These are phyloP conservation scores for Nesoenas mayeri DNA, from an alignment of 2,113 vertebrate genomes.

Conservation along the genomic window DNA sequence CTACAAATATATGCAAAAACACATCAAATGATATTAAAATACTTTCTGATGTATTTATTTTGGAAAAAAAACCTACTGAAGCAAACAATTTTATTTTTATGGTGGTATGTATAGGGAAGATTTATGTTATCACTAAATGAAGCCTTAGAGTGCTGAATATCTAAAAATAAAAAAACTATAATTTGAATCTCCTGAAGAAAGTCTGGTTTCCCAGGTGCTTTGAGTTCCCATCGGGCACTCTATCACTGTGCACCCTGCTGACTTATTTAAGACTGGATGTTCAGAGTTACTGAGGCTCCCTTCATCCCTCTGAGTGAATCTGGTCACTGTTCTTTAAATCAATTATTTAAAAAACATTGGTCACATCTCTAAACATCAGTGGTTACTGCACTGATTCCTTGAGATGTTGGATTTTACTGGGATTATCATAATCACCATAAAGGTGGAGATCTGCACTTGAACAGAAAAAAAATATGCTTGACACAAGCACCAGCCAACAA, in stretches of 20 bases:
- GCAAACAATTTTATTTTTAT: background rate
- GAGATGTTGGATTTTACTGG: background rate
- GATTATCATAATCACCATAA: background rate
- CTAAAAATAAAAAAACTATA: background rate
- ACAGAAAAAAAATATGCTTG: background rate
- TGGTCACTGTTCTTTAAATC: background rate
- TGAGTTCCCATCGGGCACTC: background rate
- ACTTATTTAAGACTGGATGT: background rate
- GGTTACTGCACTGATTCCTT: background rate
- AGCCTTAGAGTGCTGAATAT: background rate
- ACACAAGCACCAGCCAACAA: background rate
- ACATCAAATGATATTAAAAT: background rate
- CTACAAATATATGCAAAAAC: background rate
- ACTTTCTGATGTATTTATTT: background rate
- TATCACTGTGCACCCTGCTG: background rate
- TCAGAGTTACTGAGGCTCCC: background rate
- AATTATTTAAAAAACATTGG: background rate
- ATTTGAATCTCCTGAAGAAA: background rate
- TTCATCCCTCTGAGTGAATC: background rate
- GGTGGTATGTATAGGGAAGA: background rate
- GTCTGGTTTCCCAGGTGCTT: background rate
- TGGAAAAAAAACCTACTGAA: background rate
- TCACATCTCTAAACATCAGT: background rate
- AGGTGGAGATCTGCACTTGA: rapidly evolving
- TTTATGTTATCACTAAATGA: background rate